Conservation (phyloP, 1,140 invertebrate genomes). For the Zeugodacus cucurbitae region DNA sequence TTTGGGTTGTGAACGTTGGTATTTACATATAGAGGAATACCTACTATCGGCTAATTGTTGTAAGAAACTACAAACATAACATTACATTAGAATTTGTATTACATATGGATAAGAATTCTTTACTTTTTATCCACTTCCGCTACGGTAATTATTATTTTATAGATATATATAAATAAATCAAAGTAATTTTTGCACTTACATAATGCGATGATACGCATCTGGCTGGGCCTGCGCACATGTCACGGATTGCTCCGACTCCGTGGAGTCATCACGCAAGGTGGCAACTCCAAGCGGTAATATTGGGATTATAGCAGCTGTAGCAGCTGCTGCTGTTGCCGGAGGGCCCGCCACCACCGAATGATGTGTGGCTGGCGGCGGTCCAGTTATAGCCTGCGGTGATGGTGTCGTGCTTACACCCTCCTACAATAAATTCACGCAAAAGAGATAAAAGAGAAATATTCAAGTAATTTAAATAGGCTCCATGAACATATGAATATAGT, state of each 20-base stretch:
- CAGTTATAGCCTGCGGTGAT: slow-evolving; percentile 61
- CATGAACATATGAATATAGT: not conserved
- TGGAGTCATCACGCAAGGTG: slow-evolving; percentile 66
- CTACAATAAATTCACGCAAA: slow-evolving; percentile 44
- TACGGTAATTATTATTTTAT: not conserved
- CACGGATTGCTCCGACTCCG: slow-evolving; percentile 65
- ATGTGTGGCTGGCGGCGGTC: slow-evolving; percentile 51
- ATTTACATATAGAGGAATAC: too few relatives aligned
- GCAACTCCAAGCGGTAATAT: slow-evolving; percentile 65
- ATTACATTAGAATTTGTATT: too few relatives aligned
- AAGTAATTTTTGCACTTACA: slow-evolving; percentile 54
- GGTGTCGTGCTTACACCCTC: slow-evolving; percentile 61
- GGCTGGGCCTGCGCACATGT: slow-evolving; percentile 61
- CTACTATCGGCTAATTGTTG: too few relatives aligned
- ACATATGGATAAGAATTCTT: too few relatives aligned
- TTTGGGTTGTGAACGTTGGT: too few relatives aligned
- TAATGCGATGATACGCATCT: slow-evolving; percentile 65
- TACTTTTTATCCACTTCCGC: not conserved
- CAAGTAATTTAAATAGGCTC: not conserved
- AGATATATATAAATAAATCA: not conserved
- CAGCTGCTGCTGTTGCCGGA: slow-evolving; percentile 66
- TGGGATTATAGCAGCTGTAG: slow-evolving; percentile 66
- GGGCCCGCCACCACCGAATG: slow-evolving; percentile 63
- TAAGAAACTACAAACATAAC: too few relatives aligned
- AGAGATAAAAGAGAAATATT: slow-evolving; percentile 16